Evolutionary conservation across 1,140 invertebrate genomes (phyloP).

Genomic region (Hypothenemus hampei): DNA sequence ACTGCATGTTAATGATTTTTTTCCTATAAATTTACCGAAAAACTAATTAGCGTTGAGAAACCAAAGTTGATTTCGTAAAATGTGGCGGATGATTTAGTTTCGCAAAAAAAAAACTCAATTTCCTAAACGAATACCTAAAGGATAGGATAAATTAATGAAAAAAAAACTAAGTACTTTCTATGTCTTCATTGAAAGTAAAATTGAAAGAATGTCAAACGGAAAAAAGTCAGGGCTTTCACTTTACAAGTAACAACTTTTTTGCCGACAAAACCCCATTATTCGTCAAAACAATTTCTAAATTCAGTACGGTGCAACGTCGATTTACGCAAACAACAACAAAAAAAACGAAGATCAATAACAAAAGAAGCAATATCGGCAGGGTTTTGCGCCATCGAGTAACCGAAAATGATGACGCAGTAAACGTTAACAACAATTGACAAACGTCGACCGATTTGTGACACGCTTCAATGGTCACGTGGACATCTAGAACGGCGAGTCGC

Average conservation of each 20-base stretch:
- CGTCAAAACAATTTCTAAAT: conserved; percentile 13
- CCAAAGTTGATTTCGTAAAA: too few relatives aligned
- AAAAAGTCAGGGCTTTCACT: conserved; percentile 14
- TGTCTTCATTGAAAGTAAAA: background rate
- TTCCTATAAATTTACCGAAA: too few relatives aligned
- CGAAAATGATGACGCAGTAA: conserved; percentile 20
- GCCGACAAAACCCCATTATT: conserved; percentile 5
- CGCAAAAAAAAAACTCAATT: too few relatives aligned
- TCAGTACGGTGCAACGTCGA: conserved; percentile 1
- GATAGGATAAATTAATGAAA: too few relatives aligned
- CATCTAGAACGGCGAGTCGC: conserved; percentile 24
- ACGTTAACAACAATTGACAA: conserved; percentile 29
- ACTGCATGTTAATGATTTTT: too few relatives aligned
- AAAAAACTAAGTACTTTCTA: conserved; percentile 1
- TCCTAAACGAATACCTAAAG: too few relatives aligned
- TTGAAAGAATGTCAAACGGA: conserved; percentile 1
- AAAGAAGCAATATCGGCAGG: conserved; percentile 18
- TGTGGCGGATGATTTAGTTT: too few relatives aligned
- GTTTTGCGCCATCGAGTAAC: conserved; percentile 15
- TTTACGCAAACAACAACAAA: conserved; percentile 24
- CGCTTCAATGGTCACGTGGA: conserved; percentile 18
- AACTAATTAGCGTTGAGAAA: too few relatives aligned
- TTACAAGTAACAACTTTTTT: conserved; percentile 6
- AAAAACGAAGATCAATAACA: conserved; percentile 21
- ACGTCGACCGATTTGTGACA: conserved; percentile 13